Base-by-base conservation (phyloP, 2,888 invertebrate genomes). In the Rotaria socialis region DNA sequence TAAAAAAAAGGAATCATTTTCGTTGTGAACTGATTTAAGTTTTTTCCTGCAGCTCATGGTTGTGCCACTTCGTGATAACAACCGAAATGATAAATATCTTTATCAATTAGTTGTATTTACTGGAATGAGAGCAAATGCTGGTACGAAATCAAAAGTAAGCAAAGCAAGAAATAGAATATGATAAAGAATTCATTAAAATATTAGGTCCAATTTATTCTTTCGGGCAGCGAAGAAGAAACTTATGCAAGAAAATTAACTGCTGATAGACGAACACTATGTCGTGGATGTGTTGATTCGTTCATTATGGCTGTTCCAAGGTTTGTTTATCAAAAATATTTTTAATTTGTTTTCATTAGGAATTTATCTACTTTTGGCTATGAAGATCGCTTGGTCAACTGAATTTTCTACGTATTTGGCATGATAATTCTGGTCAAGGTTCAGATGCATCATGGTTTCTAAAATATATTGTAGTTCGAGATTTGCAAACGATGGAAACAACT, bases 41-140 rank as follows among this genome's bases (percentile, higher is more conserved):
- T 35, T 67, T 27, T 35, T 35, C 35, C 8, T n/a, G 4, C 22
- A 90, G 90, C 91, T 91, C 86, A 88, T 89, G 55, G 5, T 58
- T 10, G 50, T 90, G 10, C 92, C 92, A n/a, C 87, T 92, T 35
- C 88, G 89, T 19, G 91, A 92, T 88, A 92, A 92, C 88, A 90
- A 92, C 84, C 89, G 90, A 7, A 88, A 88, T 10, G 91, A 91
- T 88, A 91, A 90, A 87, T 92, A 92, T 88, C 89, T 91, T 56
- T 92, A 92, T 88, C 92, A 92, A 88, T 89, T 92, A 47, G 88
- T 90, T 10, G 91, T 92, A 7, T 89, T 89, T 47, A 92, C 92
- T 8, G 92, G 92, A 4, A 89, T 90, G 89, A 88, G 90, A 16
- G 87, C 89, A 75, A 89, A 89, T 87, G 90, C 90, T 52, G 91